These are phyloP conservation scores for Athalia rosae DNA, from an alignment of 2,888 invertebrate genomes.

Conservation along the genomic window DNA sequence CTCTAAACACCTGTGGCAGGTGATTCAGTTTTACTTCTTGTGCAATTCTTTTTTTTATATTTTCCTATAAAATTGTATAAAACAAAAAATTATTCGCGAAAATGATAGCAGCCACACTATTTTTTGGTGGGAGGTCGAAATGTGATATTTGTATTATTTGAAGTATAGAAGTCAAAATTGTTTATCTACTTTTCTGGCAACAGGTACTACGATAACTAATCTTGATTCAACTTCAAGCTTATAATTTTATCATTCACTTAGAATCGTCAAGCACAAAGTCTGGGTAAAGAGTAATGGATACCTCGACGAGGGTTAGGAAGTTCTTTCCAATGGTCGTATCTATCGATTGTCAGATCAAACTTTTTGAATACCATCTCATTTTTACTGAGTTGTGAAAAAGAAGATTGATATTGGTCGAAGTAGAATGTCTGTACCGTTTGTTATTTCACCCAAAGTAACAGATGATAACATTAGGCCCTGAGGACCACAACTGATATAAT, in stretches of 20 bases:
- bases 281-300: conserved; percentile 34
- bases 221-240: neutral
- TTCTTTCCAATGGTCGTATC: neutral
- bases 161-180: neutral
- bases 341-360: neutral
- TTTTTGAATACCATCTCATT: neutral
- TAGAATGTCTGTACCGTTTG: too few species aligned
- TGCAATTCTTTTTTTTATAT: too few species aligned
- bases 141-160: neutral
- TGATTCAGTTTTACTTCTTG: too few species aligned
- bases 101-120: neutral
- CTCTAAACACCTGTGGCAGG: too few species aligned
- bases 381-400: too few species aligned
- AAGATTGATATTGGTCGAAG: too few species aligned
- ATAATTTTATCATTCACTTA: neutral
- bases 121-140: neutral
- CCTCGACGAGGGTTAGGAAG: neutral
- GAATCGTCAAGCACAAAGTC: neutral
- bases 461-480: too few species aligned
- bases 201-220: neutral
- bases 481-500: too few species aligned
- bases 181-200: conserved; percentile 1
- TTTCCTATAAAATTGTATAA: neutral
- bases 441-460: too few species aligned
- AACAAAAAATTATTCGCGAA: neutral